Base-by-base conservation (phyloP, 2,113 vertebrate genomes). In the Zapornia atra region DNA sequence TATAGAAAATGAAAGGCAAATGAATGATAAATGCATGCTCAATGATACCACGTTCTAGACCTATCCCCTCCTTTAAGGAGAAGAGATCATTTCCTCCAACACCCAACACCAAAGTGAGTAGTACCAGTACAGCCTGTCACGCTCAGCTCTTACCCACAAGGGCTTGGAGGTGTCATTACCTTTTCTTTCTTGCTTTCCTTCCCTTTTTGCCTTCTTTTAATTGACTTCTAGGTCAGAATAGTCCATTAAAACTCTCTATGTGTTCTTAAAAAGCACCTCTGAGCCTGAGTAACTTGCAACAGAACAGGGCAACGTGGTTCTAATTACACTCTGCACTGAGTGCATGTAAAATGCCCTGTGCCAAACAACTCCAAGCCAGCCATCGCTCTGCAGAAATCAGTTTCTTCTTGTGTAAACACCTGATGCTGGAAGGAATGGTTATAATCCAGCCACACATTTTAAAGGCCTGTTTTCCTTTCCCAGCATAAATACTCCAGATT, bases 231-330 rank as follows among this genome's bases (percentile, higher is more conserved):
- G 86, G 46, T 64, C 61, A 28, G 86, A n/a, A 26, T 54, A 54
- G 54, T 90, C 90, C 59, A 87, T 86, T 85, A 88, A 97, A 96
- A 89, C 65, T 70, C 63, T 14, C 20, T 44, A 25, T 63, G 69
- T 44, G 83, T 85, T 96, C 80, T 88, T 70, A 80, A 82, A 96
- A 95, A 89, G 68, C 85, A 71, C 83, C 88, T 95, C 94, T 61
- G 90, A 46, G 85, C 61, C 40, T 3, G 8, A 92, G 82, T 76
- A 86, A 85, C 76, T 86, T 64, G 94, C 71, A 97, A 96, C 90
- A 96, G 88, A 42, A 59, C 81, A 82, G 82, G 73, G 90, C 92
- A 89, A 75, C 82, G 82, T 97, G 97, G 76, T 96, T 97, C 96
- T 91, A 88, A 98, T 98, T 96, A 98, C 2, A 17, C 81, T 56